Evolutionary conservation across 2,888 invertebrate species (phyloP).

Genomic region (Drosophila robusta): DNA sequence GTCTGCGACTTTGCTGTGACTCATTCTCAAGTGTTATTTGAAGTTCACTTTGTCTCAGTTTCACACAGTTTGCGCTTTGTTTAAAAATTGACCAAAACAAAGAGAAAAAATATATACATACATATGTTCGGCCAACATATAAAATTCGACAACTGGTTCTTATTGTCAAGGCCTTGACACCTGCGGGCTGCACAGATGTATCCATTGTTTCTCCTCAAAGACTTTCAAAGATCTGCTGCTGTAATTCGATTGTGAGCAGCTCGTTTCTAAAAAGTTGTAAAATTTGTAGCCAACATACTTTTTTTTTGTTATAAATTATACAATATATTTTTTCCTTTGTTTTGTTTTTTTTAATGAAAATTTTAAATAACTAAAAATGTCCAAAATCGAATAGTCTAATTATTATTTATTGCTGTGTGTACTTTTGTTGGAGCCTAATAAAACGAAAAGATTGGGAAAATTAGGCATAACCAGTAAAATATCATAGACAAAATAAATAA

Average conservation of each 20-base stretch:
- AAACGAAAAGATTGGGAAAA: too few relatives aligned
- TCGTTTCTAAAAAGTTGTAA: conserved; percentile 11
- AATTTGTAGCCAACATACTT: neutral
- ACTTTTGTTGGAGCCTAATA: too few relatives aligned
- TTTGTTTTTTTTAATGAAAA: too few relatives aligned
- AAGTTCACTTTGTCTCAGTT: conserved; percentile 15
- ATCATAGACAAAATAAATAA: too few relatives aligned
- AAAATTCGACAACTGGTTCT: conserved; percentile 36
- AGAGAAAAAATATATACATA: neutral
- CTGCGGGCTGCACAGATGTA: conserved; percentile 31
- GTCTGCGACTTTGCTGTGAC: neutral
- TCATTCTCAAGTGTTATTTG: conserved; percentile 5
- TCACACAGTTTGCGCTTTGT: conserved; percentile 25
- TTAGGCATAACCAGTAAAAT: too few relatives aligned
- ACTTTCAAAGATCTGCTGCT: conserved; percentile 21
- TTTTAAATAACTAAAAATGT: too few relatives aligned
- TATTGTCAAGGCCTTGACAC: conserved; percentile 44
- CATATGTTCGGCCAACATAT: neutral
- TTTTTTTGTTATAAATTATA: too few relatives aligned
- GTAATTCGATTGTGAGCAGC: conserved; percentile 21
- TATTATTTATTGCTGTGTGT: too few relatives aligned
- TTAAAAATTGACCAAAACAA: conserved; percentile 13
- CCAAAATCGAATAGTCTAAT: too few relatives aligned
- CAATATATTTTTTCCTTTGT: too few relatives aligned
- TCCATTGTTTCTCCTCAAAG: conserved; percentile 30